Evolutionary conservation across 2,797 vertebrate species (phyloP).

Genomic region (Pseudochromis fuscus): DNA sequence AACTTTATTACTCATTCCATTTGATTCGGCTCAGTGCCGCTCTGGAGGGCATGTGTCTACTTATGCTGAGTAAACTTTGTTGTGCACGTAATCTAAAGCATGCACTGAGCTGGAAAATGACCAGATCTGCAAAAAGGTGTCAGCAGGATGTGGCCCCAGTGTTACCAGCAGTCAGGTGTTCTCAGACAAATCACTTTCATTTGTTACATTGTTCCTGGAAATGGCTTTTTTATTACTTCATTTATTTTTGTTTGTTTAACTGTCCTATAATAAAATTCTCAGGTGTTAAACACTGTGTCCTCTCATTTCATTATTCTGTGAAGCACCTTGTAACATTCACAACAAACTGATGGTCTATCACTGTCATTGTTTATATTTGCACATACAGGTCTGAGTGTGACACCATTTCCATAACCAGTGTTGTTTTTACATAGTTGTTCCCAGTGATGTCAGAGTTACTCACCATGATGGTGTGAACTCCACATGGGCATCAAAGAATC

Average conservation of each 20-base stretch:
- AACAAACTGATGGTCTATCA: background rate
- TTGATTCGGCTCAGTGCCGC: constrained; percentile 53
- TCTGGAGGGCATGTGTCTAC: constrained; percentile 47
- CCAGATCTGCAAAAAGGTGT: constrained; percentile 21
- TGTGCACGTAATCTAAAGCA: constrained; percentile 15
- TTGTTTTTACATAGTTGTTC: too few relatives aligned
- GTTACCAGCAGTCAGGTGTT: background rate
- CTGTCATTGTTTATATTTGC: too few relatives aligned
- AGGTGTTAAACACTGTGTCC: constrained; percentile 54
- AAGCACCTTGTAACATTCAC: constrained; percentile 7
- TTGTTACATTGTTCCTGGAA: background rate
- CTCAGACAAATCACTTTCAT: constrained; percentile 1
- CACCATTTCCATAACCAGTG: too few relatives aligned
- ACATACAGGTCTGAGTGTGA: too few relatives aligned
- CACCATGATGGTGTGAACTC: constrained; percentile 97
- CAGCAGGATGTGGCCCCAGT: background rate
- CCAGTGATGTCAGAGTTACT: constrained; percentile 70
- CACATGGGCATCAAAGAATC: constrained; percentile 97
- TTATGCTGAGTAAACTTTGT: constrained; percentile 39
- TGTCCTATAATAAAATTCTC: too few relatives aligned
- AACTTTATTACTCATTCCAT: constrained; percentile 64
- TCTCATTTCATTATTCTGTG: constrained; percentile 20
- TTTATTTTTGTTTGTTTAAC: constrained; percentile 11
- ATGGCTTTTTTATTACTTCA: background rate
- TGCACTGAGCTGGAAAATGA: constrained; percentile 37